Evolutionary conservation across 1,140 invertebrate species (phyloP), one percentile per base, ranked within the genome.

Genomic region (Drosophila bipectinata): DNA sequence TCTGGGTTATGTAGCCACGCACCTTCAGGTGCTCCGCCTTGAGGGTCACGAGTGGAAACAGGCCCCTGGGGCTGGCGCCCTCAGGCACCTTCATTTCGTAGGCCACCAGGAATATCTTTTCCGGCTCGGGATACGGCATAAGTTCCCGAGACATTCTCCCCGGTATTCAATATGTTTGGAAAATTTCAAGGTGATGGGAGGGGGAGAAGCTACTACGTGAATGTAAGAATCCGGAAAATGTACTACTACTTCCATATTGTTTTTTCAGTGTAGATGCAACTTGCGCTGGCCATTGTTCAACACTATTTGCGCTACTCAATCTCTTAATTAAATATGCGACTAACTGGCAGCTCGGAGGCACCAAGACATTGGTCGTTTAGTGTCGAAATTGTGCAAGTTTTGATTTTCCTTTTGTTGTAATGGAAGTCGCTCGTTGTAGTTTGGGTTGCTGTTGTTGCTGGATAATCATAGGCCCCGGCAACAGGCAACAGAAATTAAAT

Each of bases 261-360:
- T 51, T 57, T 51, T 14, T 4, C 82, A 61, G 82, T 85, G 81
- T 81, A 58, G 48, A 49, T 45, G 71, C 54, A 58, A 78, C 81
- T 85, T 82, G 81, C 87, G 81, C 81, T 78, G 62, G 48, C 72
- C 75, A 90, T 85, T 82, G 83, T 82, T 85, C 83, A 81, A 90
- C 82, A 90, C 80, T 85, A 74, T 88, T 87, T 81, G 61, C 51
- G 61, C 62, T 56, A 60, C 67, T 85, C 83, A 91, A 91, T 91
- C 88, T 84, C 89, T 91, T 91, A 91, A 91, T 91, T 91, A 91
- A 91, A 91, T 91, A 90, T 88, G 76, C 81, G 73, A 77, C 67
- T 72, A 72, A 85, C 82, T 80, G 81, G 66, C 64, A 63, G 63
- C 56, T 61, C 55, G 54, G 37, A 62, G 62, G 63, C 54, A 72